Percentiles rank a stretch among this genome's conserved stretches.
These are phyloP conservation scores for Pampus argenteus DNA, from an alignment of 2,797 vertebrate species.

Conservation along the genomic window DNA sequence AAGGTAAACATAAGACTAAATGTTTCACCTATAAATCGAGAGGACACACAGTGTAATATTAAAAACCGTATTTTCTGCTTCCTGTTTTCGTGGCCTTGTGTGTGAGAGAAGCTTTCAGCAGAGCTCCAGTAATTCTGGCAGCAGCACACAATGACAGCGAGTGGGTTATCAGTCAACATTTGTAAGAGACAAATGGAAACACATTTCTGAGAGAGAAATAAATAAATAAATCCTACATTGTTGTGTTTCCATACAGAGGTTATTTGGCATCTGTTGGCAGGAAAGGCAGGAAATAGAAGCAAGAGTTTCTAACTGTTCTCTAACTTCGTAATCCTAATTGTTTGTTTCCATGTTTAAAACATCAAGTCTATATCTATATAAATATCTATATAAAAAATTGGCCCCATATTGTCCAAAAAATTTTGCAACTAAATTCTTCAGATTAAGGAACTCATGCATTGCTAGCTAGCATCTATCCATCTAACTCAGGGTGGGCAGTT, in stretches of 20 bases:
- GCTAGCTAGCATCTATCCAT: neutral
- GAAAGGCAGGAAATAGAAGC: neutral
- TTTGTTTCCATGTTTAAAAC: neutral
- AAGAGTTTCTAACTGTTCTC: neutral
- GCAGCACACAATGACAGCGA: slow-evolving; percentile 43
- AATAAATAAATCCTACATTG: slow-evolving; percentile 27
- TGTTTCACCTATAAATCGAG: neutral
- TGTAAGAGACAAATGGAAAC: slow-evolving; percentile 55
- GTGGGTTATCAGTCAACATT: slow-evolving; percentile 51
- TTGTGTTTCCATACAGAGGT: slow-evolving; percentile 17
- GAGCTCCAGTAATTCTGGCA: slow-evolving; percentile 26
- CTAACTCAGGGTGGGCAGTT: neutral
- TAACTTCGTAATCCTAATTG: no score
- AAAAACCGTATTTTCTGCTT: neutral
- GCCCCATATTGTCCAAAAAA: no score
- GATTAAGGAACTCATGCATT: neutral
- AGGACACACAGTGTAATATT: neutral
- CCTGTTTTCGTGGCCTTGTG: slow-evolving; percentile 25
- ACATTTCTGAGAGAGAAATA: slow-evolving; percentile 30
- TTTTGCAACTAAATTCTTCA: neutral
- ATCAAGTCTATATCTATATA: neutral
- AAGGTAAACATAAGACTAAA: neutral
- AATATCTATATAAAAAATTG: no score
- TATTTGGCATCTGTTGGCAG: slow-evolving; percentile 24
- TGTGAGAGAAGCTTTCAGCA: slow-evolving; percentile 24